A percentile compares a stretch with the other conserved stretches of the same genome.
These are phyloP conservation scores for Sinonovacula constricta DNA, from an alignment of 1,140 invertebrate genomes.

Conservation along the genomic window DNA sequence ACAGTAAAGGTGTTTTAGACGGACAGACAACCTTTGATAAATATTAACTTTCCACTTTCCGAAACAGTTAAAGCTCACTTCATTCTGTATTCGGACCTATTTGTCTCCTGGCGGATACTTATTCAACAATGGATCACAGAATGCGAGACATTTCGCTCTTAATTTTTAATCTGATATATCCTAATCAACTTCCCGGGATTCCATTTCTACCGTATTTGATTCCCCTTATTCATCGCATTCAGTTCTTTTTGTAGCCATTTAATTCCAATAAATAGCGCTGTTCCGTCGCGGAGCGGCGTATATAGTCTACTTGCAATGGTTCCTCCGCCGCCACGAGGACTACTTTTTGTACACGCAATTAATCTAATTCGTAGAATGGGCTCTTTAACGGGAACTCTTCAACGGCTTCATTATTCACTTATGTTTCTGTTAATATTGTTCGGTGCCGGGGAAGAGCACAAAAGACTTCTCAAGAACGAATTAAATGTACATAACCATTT, in stretches of 20 bases:
- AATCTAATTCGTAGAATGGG: conserved; percentile 22
- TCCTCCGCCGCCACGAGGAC: neutral
- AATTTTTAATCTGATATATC: neutral
- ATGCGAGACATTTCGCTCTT: neutral
- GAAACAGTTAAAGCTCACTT: too few relatives aligned
- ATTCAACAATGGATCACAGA: neutral
- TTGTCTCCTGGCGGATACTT: neutral
- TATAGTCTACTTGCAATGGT: neutral
- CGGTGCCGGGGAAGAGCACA: conserved; percentile 20
- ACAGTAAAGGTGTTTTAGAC: too few relatives aligned
- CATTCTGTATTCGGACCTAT: neutral
- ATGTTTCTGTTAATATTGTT: conserved; percentile 30
- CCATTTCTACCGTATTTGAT: neutral
- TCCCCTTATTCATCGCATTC: neutral
- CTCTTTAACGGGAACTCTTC: neutral
- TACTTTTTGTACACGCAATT: conserved; percentile 22
- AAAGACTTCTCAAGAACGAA: conserved; percentile 30
- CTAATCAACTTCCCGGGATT: neutral
- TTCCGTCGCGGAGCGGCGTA: neutral
- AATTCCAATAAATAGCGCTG: neutral
- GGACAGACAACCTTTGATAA: too few relatives aligned
- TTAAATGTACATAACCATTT: conserved; percentile 48
- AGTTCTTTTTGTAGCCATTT: neutral
- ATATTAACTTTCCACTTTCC: too few relatives aligned
- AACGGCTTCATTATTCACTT: conserved; percentile 34